Evolutionary conservation across 2,113 vertebrate species (phyloP).

Genomic region (Scomber colias): DNA sequence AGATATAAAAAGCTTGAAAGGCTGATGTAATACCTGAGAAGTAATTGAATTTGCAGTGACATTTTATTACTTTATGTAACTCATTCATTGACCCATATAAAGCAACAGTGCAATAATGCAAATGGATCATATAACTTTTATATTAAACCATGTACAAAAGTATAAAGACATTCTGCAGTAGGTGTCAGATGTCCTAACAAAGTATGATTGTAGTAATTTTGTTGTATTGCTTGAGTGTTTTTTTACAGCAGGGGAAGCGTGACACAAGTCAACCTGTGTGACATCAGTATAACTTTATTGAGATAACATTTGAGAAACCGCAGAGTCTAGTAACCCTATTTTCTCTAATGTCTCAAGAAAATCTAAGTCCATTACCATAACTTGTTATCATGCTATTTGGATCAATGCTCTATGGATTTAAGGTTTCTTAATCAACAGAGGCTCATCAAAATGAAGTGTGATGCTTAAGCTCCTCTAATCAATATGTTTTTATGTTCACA

Average conservation of each 20-base stretch:
- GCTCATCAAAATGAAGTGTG: background rate
- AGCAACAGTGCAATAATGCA: background rate
- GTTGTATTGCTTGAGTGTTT: too few relatives aligned
- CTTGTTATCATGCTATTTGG: background rate
- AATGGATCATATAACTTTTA: background rate
- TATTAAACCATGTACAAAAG: background rate
- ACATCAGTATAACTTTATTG: too few relatives aligned
- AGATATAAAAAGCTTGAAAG: background rate
- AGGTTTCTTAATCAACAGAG: background rate
- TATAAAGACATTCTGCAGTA: background rate
- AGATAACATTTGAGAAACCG: background rate
- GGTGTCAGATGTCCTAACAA: background rate
- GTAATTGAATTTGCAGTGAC: background rate
- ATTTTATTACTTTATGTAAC: background rate
- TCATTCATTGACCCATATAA: background rate
- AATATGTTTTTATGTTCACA: background rate
- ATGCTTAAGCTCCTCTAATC: background rate
- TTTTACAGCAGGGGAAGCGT: too few relatives aligned
- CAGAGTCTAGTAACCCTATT: background rate
- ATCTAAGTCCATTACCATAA: constrained; percentile 3
- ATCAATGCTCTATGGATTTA: background rate
- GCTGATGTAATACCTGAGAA: background rate
- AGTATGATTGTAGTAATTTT: too few relatives aligned
- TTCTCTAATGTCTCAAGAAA: background rate
- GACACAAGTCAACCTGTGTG: background rate